Percentiles rank a stretch among this genome's conserved stretches.
phyloP scores from a whole-genome alignment of 2,888 invertebrate genomes.

The Callimorpha dominula region DNA sequence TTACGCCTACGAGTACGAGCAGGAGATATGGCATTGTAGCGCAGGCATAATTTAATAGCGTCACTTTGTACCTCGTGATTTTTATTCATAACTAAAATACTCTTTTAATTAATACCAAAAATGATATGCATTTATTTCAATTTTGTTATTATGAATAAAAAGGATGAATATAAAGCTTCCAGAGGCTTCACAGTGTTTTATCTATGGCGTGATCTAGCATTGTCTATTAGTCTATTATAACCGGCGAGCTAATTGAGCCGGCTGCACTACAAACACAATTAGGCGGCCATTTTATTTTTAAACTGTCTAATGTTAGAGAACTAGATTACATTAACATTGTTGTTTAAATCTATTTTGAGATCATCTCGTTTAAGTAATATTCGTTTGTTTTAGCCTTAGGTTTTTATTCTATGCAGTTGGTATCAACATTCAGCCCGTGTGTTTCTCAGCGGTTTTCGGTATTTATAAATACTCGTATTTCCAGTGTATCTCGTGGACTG shows the following conservation, averaged over 20 bases:
- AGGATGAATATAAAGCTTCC: too few relatives aligned
- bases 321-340: constrained; percentile 10
- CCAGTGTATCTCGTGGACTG: too few relatives aligned
- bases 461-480: too few relatives aligned
- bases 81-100: too few relatives aligned
- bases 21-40: too few relatives aligned
- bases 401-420: too few relatives aligned
- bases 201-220: background rate
- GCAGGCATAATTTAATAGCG: background rate
- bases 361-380: background rate
- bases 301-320: constrained; percentile 23
- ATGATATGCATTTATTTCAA: too few relatives aligned
- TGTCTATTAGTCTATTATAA: constrained; percentile 8
- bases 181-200: background rate
- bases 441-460: too few relatives aligned
- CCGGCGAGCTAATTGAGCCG: constrained; percentile 17
- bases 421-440: too few relatives aligned
- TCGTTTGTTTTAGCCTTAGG: background rate
- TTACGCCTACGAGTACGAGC: too few relatives aligned
- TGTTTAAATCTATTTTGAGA: constrained; percentile 8
- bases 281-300: constrained; percentile 34
- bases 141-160: too few relatives aligned
- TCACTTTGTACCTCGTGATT: background rate
- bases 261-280: constrained; percentile 23
- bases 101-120: too few relatives aligned